Evolutionary conservation across 2,888 invertebrate species (phyloP), one percentile per base, ranked within the genome.

Genomic region (Ennomos fuscantarius): DNA sequence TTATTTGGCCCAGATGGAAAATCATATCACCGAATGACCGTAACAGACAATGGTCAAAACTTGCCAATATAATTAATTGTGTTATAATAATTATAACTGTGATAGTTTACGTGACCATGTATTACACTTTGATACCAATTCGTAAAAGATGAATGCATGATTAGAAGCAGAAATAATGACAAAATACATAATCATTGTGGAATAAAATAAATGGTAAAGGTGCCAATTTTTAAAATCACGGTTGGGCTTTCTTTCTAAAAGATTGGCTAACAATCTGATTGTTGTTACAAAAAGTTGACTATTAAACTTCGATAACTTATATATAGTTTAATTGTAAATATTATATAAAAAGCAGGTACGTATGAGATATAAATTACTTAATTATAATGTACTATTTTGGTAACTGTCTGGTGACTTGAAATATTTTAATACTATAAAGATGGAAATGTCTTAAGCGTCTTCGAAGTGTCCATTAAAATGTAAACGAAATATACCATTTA

Each of bases 381-480:
- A 15, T 15, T 2, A n/a, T n/a, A n/a, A n/a, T n/a, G n/a, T n/a
- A 1, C 1, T 24, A 3, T 6, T 6, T 24, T 24, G 3, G 1
- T 6, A 24, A 24, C 24, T 24, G 5, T 6, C 24, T 24, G 6
- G 24, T 24, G 5, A 24, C 2, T 24, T 24, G 24, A 6, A 24
- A 15, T 15, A 3, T 15, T 6, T 24, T 6, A 24, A 24, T 24
- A 24, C 24, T 24, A 24, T 13, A 5, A 45, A 35, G 10, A n/a
- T n/a, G 51, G 51, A 60, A 57, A 60, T 41, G 55, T 56, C 47
- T 60, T 47, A 45, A 13, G 5, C 44, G 34, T 45, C 54, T 12
- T 48, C 54, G 52, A 55, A 55, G 52, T 49, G 47, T 55, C 53
- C 57, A 58, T 63, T 60, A 55, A 52, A 57, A 51, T 63, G 55